Evolutionary conservation across 2,797 vertebrate species (phyloP).

Genomic region (Coendou prehensilis): DNA sequence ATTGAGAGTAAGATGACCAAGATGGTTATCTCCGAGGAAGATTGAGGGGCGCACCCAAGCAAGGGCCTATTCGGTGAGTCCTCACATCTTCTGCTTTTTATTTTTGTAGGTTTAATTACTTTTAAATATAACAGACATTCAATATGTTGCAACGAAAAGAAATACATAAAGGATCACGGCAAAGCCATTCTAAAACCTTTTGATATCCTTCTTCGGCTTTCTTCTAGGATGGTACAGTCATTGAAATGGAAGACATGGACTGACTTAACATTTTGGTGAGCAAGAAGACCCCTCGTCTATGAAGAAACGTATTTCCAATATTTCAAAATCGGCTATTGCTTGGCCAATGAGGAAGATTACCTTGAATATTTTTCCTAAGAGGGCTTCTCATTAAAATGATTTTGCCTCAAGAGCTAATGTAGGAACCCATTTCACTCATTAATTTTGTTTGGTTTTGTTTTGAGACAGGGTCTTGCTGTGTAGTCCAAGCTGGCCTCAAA

Average conservation of each 20-base stretch:
- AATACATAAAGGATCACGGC: slow-evolving; percentile 5
- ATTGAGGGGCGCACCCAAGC: neutral
- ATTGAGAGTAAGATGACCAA: neutral
- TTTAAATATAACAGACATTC: neutral
- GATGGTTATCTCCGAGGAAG: neutral
- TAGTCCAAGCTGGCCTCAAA: neutral
- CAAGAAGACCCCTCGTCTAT: slow-evolving; percentile 6
- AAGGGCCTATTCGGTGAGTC: neutral
- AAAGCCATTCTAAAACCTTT: slow-evolving; percentile 51
- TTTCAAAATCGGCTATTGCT: slow-evolving; percentile 64
- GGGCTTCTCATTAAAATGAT: slow-evolving; percentile 71
- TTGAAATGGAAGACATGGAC: slow-evolving; percentile 47
- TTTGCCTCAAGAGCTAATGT: slow-evolving; percentile 70
- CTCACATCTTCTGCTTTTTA: neutral
- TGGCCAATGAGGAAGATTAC: slow-evolving; percentile 54
- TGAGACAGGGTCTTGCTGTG: neutral
- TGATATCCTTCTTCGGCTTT: neutral
- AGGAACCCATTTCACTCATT: slow-evolving; percentile 75
- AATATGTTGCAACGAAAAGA: slow-evolving; percentile 49
- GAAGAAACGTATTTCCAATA: slow-evolving; percentile 46
- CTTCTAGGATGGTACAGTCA: slow-evolving; percentile 24
- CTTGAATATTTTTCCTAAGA: slow-evolving; percentile 71
- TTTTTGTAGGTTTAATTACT: neutral
- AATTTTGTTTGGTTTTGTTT: neutral
- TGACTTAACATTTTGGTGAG: slow-evolving; percentile 47